Conservation (phyloP, 2,113 vertebrate species). For the Oenanthe oenanthe region DNA sequence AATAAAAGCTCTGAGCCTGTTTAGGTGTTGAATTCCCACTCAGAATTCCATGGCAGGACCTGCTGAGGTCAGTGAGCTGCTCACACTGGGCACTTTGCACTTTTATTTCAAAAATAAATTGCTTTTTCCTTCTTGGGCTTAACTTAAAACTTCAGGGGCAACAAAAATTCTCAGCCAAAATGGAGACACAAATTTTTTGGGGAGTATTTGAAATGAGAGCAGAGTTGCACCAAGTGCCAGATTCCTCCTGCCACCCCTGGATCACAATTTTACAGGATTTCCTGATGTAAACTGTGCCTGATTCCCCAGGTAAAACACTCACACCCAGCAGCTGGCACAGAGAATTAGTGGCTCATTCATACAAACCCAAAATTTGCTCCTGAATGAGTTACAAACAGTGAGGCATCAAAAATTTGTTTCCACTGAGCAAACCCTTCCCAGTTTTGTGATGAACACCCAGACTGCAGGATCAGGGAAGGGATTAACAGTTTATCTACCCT, state of each 20-base stretch:
- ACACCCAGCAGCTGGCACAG: neutral
- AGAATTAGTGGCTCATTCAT: neutral
- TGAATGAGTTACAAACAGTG: fast-evolving
- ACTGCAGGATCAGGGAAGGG: neutral
- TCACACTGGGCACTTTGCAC: constrained; percentile 7
- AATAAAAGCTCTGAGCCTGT: constrained; percentile 20
- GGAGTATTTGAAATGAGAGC: neutral
- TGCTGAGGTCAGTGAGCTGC: constrained; percentile 65
- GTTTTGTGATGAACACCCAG: neutral
- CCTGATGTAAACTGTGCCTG: neutral
- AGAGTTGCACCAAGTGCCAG: neutral
- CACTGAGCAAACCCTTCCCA: neutral
- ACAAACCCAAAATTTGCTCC: neutral
- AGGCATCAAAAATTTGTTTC: neutral
- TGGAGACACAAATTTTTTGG: neutral
- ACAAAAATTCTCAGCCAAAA: neutral
- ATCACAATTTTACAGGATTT: fast-evolving
- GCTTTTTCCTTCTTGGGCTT: constrained; percentile 60
- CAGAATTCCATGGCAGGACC: constrained; percentile 63
- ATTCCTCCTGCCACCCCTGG: neutral
- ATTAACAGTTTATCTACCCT: neutral
- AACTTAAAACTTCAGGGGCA: constrained; percentile 15
- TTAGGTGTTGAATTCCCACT: constrained; percentile 9
- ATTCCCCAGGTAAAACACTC: neutral
- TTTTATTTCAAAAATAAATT: constrained; percentile 57